Base-by-base conservation (phyloP, 2,797 vertebrate species). In the Chloroceryle inda region DNA sequence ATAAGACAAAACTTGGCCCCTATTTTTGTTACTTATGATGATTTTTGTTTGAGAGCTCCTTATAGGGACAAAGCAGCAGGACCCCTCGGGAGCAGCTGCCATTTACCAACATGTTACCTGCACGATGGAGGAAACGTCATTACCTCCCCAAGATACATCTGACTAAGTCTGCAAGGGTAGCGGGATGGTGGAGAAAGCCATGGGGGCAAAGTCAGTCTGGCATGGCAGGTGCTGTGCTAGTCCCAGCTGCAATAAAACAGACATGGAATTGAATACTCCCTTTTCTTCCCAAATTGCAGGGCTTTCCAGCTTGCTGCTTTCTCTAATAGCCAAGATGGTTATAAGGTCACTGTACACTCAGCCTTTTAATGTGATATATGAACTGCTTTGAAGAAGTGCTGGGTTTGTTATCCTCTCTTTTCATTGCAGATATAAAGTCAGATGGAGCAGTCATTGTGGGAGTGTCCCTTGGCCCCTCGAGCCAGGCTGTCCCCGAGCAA, bases 401-500 rank as follows among this genome's bases (percentile, higher is more conserved):
- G 9, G 71, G 55, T 53, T 4, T 26, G 37, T n/a, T 68, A 9
- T 23, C 12, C 18, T 59, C 45, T 55, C 45, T 53, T 26, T 47
- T 22, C 50, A 17, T 50, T 42, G n/a, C 68, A 78, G 53, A 40
- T 31, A 13, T 5, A 4, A 29, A 38, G 33, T 13, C 52, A 40
- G 58, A 71, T 9, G 37, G 33, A 55, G 75, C 73, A 67, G 44
- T 58, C 50, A 14, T 6, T 22, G 50, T 3, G 0, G 55, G 50
- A 81, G 26, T 1, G 21, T 11, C n/a, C 35, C 26, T 74, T 50
- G 4, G 2, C 59, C 50, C 86, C 15, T 5, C 0, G 2, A 66
- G 77, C 64, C 4, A 4, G 26, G 56, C 31, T 67, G 66, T 50
- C 68, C 77, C 26, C 0, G 1, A 31, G 55, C 55, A 80, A 40